Base-by-base conservation (phyloP, 2,113 vertebrate species). In the Pygoscelis adeliae region DNA sequence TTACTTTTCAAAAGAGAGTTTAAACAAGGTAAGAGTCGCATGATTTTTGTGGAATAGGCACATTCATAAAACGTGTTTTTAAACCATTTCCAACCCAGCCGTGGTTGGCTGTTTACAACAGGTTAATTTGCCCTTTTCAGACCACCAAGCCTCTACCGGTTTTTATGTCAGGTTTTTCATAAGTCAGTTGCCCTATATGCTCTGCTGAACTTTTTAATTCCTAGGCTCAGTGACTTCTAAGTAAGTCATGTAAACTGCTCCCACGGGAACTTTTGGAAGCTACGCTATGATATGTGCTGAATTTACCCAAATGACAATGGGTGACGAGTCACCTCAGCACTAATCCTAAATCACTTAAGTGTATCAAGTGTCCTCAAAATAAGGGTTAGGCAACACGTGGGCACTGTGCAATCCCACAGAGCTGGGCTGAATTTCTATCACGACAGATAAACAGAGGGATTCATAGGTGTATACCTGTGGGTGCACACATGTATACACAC, bases 211-310 rank as follows among this genome's bases (percentile, higher is more conserved):
- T 58, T 76, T 34, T 79, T 50, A 78, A 56, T 83, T 76, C 61
- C 19, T 49, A 42, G 18, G 18, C 18, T 85, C n/a, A 13, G 46
- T 18, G 27, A 49, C 40, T 87, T 67, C 56, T 27, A 67, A 59
- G 30, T 5, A 18, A 73, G 61, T 55, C 42, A 36, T 1, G 26
- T 2, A 30, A 83, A 65, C 62, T 12, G 66, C 46, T 63, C 66
- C 47, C 53, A 19, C 0, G 36, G 36, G 61, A 91, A 7, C 20
- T 34, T 73, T 1, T 5, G 29, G 69, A 58, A 89, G 12, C 30
- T 22, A 8, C 17, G 3, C 17, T 38, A 27, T 1, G 18, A 0
- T 15, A 9, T 0, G 1, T 11, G 42, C 38, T 63, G 46, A 62
- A 74, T 40, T 38, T 55, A 63, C 20, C 38, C 53, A 61, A 11